Evolutionary conservation across 2,888 invertebrate genomes (phyloP).

Genomic region (Sinotaia quadrata): DNA sequence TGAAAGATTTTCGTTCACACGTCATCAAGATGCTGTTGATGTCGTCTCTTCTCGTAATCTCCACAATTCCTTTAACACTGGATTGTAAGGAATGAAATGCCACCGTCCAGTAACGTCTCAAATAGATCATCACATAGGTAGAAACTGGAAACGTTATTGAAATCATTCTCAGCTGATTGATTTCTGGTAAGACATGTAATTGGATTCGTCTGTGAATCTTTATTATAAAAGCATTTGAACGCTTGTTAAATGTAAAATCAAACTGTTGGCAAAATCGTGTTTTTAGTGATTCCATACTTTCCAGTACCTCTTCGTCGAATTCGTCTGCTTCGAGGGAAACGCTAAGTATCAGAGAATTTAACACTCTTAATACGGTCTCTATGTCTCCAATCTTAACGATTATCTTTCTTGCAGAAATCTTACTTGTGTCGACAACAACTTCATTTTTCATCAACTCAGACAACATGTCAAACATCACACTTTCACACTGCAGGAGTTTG

Average conservation of each 20-base stretch:
- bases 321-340: too few species aligned
- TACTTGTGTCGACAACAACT: neutral
- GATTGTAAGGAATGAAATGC: too few species aligned
- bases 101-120: too few species aligned
- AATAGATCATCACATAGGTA: too few species aligned
- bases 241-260: neutral
- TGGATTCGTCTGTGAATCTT: neutral
- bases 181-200: neutral
- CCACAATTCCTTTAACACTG: too few species aligned
- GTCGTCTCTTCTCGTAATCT: neutral
- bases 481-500: neutral
- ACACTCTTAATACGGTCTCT: neutral
- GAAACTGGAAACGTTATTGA: too few species aligned
- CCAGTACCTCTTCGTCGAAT: too few species aligned
- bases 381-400: neutral
- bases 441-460: neutral
- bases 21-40: neutral
- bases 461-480: neutral
- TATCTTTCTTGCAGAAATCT: neutral
- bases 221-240: neutral
- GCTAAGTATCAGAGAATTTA: neutral
- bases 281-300: neutral
- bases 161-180: neutral
- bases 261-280: neutral
- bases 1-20: neutral